Base-by-base conservation (phyloP, 2,797 vertebrate genomes). In the Gadopsis marmoratus region DNA sequence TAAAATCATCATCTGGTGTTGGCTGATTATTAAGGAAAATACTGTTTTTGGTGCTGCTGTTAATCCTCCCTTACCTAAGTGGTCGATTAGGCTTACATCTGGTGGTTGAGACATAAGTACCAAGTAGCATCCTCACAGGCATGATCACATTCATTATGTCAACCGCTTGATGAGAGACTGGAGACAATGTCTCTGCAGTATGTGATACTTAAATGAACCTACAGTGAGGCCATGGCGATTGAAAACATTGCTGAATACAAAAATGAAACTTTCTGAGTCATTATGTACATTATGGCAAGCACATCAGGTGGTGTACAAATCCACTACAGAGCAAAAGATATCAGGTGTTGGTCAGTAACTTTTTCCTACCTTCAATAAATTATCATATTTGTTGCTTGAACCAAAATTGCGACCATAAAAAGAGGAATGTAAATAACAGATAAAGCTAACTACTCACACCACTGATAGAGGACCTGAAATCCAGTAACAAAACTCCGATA, bases 1-100 rank as follows among this genome's bases (percentile, higher is more conserved):
- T 35, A 51, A 63, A 75, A 43, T 64, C 76, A 11, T 26, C 21
- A 16, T 61, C 43, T 61, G 48, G 17, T 26, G 66, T 71, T 69
- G 65, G 62, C 8, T 73, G 51, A 82, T 84, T 63, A 55, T 77
- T 29, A 61, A 35, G 66, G 21, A 82, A 77, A 86, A 71, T 61
- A 21, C 5, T 79, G 75, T 71, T 85, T 61, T 59, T 13, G 8
- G 23, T 51, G 26, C 21, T 33, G 23, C 55, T 60, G 51, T 55
- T 66, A 53, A 66, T 63, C 23, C 23, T 54, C 33, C 64, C 56
- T 51, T 53, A 17, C 56, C 47, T 50, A 14, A 55, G 62, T 29
- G 41, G 54, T 70, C 14, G 31, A 68, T 68, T 63, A 64, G 26
- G 21, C 19, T 63, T 41, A 5, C 9, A 73, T 59, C 21, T 74